Conservation (phyloP, 2,888 invertebrate genomes). For the Patella pellucida region DNA sequence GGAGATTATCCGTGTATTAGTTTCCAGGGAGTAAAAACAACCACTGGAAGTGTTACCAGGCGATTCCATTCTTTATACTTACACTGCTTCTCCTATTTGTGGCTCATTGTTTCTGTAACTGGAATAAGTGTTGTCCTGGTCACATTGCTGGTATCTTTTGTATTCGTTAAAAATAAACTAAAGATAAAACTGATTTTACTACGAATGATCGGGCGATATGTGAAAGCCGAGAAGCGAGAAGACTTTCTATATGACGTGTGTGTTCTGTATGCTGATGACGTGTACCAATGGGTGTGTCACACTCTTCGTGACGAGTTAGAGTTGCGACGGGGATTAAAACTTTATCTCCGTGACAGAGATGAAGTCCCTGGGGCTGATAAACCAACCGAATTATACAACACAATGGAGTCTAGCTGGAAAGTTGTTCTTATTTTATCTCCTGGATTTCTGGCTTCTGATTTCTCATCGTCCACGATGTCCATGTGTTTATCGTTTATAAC, state of each 20-base stretch:
- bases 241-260: background rate
- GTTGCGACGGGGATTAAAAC: background rate
- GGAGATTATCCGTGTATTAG: background rate
- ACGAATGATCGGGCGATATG: background rate
- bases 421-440: background rate
- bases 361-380: background rate
- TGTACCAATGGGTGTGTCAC: background rate
- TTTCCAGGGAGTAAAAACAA: background rate
- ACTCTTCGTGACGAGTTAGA: background rate
- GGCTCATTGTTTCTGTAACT: background rate
- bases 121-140: background rate
- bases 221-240: background rate
- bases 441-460: background rate
- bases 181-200: background rate
- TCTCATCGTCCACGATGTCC: background rate
- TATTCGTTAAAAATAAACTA: background rate
- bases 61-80: background rate
- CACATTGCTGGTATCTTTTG: background rate
- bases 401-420: background rate
- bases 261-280: background rate
- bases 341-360: background rate
- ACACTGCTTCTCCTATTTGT: background rate
- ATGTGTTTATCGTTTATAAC: background rate
- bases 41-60: background rate
- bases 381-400: background rate